Percentiles rank a stretch among this genome's conserved stretches.
phyloP scores from a whole-genome alignment of 2,888 invertebrate genomes.

The Watsonalla cultraria region DNA sequence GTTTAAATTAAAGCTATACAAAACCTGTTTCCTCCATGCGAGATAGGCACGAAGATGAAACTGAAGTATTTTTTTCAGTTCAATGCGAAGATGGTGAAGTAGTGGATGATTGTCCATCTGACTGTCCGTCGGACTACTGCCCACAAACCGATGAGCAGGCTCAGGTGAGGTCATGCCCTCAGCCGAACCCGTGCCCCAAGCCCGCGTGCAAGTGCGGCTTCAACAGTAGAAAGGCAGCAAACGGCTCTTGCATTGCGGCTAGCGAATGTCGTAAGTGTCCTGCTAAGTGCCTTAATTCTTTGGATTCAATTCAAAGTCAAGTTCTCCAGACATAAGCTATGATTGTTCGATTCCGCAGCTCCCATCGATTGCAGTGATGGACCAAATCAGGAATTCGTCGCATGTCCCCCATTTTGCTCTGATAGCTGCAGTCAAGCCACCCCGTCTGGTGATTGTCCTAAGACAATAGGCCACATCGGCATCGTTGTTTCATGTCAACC shows the following conservation, averaged over 20 bases:
- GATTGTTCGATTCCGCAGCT: conserved; percentile 21
- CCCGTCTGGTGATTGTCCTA: conserved; percentile 29
- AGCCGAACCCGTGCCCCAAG: conserved; percentile 25
- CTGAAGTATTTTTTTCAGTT: neutral
- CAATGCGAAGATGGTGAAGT: conserved; percentile 29
- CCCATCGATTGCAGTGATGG: conserved; percentile 27
- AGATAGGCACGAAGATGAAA: too few relatives aligned
- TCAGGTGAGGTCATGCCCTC: conserved; percentile 12
- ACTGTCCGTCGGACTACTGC: conserved; percentile 37
- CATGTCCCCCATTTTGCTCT: conserved; percentile 39
- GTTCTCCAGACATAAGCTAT: too few relatives aligned
- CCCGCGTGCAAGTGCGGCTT: conserved; percentile 40
- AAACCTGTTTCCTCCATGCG: too few relatives aligned
- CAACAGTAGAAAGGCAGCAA: conserved; percentile 32
- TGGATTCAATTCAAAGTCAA: too few relatives aligned
- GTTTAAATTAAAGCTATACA: too few relatives aligned
- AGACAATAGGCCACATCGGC: conserved; percentile 15
- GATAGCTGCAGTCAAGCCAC: conserved; percentile 36
- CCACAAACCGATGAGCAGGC: conserved; percentile 23
- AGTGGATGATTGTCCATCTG: conserved; percentile 27
- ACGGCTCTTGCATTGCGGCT: conserved; percentile 33
- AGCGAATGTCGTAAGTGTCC: conserved; percentile 36
- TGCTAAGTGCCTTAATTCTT: neutral
- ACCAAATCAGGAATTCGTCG: conserved; percentile 30
- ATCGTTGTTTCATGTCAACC: conserved; percentile 32